phyloP scores from a whole-genome alignment of 2,113 vertebrate genomes.

The Engraulis encrasicolus region DNA sequence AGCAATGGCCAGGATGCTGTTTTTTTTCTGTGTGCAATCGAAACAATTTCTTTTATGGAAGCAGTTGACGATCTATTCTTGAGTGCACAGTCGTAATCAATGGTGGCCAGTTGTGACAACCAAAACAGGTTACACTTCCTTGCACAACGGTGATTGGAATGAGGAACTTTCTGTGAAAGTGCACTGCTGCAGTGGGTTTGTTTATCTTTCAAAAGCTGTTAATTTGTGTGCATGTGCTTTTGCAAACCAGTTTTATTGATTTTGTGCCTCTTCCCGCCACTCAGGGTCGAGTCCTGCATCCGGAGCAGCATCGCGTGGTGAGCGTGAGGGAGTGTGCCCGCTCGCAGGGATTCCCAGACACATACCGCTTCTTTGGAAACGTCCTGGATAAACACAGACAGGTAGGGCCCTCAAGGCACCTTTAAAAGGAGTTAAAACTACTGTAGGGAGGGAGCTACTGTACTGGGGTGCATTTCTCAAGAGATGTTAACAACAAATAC shows the following conservation, averaged over 20 bases:
- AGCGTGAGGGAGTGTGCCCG: constrained; percentile 93
- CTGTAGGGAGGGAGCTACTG: too few species aligned
- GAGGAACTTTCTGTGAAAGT: too few species aligned
- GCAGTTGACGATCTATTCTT: too few species aligned
- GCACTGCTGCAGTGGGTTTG: too few species aligned
- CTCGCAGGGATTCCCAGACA: constrained; percentile 95
- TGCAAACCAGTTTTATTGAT: neutral
- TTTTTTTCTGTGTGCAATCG: too few species aligned
- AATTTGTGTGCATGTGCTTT: neutral
- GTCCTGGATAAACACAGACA: constrained; percentile 95
- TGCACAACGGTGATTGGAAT: neutral
- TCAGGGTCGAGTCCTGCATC: constrained; percentile 91
- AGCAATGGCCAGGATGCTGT: too few species aligned
- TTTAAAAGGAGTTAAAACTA: too few species aligned
- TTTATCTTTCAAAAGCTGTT: neutral
- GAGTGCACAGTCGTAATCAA: too few species aligned
- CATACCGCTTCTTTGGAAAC: constrained; percentile 93
- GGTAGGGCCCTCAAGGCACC: constrained; percentile 63
- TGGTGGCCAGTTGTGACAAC: too few species aligned
- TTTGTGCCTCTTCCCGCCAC: neutral
- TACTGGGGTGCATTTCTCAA: neutral
- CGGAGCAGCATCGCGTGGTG: constrained; percentile 95
- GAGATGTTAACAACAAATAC: too few species aligned
- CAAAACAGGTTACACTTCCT: too few species aligned
- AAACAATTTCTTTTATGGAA: too few species aligned